Evolutionary conservation across 2,888 invertebrate species (phyloP), one percentile per base, ranked within the genome.

Genomic region (Palloptera scutellata): DNA sequence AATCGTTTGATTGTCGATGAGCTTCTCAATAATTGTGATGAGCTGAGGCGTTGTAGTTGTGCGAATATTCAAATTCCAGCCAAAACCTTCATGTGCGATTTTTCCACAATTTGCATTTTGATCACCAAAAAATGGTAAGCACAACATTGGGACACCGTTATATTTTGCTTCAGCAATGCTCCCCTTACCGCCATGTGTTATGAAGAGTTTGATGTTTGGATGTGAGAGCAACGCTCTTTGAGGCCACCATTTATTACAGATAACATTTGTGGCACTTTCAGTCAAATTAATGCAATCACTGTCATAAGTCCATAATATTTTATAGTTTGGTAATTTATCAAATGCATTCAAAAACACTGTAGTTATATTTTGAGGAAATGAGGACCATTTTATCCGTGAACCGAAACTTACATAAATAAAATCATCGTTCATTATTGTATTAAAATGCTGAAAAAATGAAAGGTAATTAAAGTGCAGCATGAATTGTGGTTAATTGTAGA

Each of bases 141-240:
- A 89, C 55, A 93, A 88, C 6, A 92, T 88, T 0, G 93, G 93
- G 0, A 92, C 90, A 2, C 91, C 92, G 77, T 92, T 91, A 82
- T 90, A 91, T 30, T 92, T 90, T 0, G 92, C 91, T 82, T 93
- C 93, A 77, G 90, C 91, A 85, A 92, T 88, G 75, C 92, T 92
- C 40, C 92, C 87, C 0, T 92, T 86, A 15, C 93, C 93, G 5
- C 83, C 79, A 19, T 79, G 81, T 0, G 81, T 81, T 17, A 83
- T 77, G 61, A 83, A 82, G 4, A 83, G 66, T 30, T 88, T 88
- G 12, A 91, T 87, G 79, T 90, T 90, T 1, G 89, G 88, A 77
- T 92, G 92, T 19, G 91, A 89, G 66, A 94, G 84, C 76, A 94
- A 87, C 78, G 92, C 91, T 73, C 89, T 89, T 78, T 94, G 94